These are phyloP conservation scores for Lasioglossum morio DNA, from an alignment of 2,888 invertebrate genomes.

Conservation along the genomic window DNA sequence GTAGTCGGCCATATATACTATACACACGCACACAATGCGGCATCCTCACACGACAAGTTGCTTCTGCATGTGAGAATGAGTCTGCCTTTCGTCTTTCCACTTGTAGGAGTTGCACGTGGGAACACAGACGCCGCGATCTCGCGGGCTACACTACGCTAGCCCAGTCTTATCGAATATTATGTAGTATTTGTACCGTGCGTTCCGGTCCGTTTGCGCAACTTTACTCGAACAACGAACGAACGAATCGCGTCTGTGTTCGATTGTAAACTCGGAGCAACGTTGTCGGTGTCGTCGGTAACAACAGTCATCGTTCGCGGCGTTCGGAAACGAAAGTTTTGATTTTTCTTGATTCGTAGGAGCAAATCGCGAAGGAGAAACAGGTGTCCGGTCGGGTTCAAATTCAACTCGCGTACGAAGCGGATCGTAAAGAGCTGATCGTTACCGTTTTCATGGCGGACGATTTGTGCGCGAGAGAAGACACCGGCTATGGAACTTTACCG, in stretches of 20 bases:
- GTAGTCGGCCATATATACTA: constrained; percentile 3
- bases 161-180: neutral
- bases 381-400: constrained; percentile 93
- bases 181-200: neutral
- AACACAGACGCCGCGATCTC: constrained; percentile 35
- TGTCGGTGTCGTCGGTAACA: neutral
- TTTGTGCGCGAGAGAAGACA: constrained; percentile 91
- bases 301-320: neutral
- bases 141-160: neutral
- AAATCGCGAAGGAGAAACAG: constrained; percentile 90
- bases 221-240: neutral
- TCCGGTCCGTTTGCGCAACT: neutral
- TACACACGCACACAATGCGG: neutral
- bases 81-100: constrained; percentile 36
- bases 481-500: constrained; percentile 91
- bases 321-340: neutral
- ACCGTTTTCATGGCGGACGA: constrained; percentile 95
- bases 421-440: constrained; percentile 92
- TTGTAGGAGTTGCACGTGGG: constrained; percentile 33
- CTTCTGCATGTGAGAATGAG: constrained; percentile 70
- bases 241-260: constrained; percentile 50
- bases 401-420: constrained; percentile 95
- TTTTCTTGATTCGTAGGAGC: constrained; percentile 86
- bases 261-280: constrained; percentile 39
- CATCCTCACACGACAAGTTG: constrained; percentile 40